Evolutionary conservation across 2,888 invertebrate genomes (phyloP), one percentile per base, ranked within the genome.

Genomic region (Xanthorhoe designata): DNA sequence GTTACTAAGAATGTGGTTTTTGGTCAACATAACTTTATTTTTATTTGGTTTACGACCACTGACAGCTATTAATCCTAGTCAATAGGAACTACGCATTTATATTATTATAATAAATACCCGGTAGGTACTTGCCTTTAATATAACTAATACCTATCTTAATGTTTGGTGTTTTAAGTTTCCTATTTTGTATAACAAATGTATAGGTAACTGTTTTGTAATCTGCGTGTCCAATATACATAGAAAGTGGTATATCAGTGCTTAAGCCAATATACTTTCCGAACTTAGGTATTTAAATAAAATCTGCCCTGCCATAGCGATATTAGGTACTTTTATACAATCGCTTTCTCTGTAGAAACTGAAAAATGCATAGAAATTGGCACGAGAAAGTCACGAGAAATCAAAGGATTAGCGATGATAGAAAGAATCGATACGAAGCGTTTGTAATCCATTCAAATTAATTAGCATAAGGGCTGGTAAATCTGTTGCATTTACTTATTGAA

Each of bases 201-300:
- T 60, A n/a, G n/a, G n/a, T n/a, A 13, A 45, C 13, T 53, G 18
- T 45, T 32, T 45, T 61, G 13, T 53, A 32, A 24, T 51, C 19
- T 53, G 50, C 32, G 6, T 52, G 15, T 60, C 5, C n/a, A 7
- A 42, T 42, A 18, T 53, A 10, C 15, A 35, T 54, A 49, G 61
- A 54, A 54, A 49, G 19, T 19, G 13, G 13, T 42, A 13, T 42
- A 42, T 42, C 38, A 42, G 38, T 42, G 38, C 38, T 2, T 15
- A 29, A 0, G 13, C 24, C 24, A 24, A 24, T n/a, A n/a, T n/a
- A n/a, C n/a, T n/a, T n/a, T n/a, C n/a, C n/a, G n/a, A n/a, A n/a
- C n/a, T n/a, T n/a, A n/a, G n/a, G n/a, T n/a, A n/a, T n/a, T n/a
- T n/a, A n/a, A n/a, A n/a, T n/a, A n/a, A n/a, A n/a, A n/a, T n/a